Conservation (phyloP, 2,797 vertebrate species). For the Neostethus bicornis region DNA sequence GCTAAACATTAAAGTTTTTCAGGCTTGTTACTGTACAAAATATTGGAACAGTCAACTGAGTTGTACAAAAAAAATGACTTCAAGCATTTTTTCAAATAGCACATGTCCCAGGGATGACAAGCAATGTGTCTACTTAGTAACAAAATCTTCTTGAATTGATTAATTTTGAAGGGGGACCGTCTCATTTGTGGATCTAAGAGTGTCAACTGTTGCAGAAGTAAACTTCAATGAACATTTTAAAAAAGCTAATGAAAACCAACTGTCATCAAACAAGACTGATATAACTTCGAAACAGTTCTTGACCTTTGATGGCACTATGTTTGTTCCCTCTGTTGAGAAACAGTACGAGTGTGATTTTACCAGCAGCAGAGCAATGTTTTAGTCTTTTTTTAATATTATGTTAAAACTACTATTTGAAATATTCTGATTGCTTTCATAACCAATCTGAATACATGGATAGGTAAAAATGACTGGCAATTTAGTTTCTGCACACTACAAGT, state of each 20-base stretch:
- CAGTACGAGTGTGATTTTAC: too few species aligned
- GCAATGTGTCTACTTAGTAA: neutral
- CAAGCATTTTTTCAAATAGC: slow-evolving; percentile 9
- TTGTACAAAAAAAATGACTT: slow-evolving; percentile 19
- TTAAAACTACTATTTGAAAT: slow-evolving; percentile 31
- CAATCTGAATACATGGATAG: slow-evolving; percentile 27
- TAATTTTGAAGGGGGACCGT: slow-evolving; percentile 21
- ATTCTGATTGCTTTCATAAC: slow-evolving; percentile 18
- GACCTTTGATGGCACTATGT: neutral
- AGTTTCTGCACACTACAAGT: slow-evolving; percentile 20
- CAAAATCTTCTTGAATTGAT: neutral
- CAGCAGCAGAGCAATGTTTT: neutral
- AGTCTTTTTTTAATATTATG: slow-evolving; percentile 10
- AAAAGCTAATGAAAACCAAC: slow-evolving; percentile 13
- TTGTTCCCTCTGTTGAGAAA: too few species aligned
- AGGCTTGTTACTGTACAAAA: slow-evolving; percentile 19
- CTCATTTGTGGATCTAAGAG: neutral
- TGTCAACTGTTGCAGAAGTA: slow-evolving; percentile 17
- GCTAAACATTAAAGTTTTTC: slow-evolving; percentile 40
- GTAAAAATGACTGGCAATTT: slow-evolving; percentile 37
- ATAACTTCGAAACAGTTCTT: neutral
- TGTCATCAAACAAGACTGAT: neutral
- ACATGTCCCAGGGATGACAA: slow-evolving; percentile 14
- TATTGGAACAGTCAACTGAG: slow-evolving; percentile 13
- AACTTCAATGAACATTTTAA: slow-evolving; percentile 6